Evolutionary conservation across 2,797 vertebrate species (phyloP), one percentile per base, ranked within the genome.

Genomic region (Parauchenoglanis ngamensis): DNA sequence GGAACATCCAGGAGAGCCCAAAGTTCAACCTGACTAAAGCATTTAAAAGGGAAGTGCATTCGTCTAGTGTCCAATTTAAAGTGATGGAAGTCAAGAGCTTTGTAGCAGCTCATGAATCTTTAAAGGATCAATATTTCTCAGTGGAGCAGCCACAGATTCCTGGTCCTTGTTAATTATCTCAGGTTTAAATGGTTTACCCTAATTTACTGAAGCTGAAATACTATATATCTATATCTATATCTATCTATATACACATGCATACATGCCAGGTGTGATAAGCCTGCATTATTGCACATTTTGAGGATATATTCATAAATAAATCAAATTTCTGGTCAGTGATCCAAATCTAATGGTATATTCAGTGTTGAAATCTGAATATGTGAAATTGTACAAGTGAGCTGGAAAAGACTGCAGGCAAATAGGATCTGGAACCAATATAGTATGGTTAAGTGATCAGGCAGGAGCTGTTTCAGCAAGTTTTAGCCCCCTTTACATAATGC

Each of bases 1-100:
- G 65, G 85, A 86, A 90, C 85, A 89, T 89, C 77, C 84, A 85
- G 68, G 12, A 85, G 75, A 88, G 68, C 85, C 54, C 80, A 86
- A 82, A 91, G 77, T 87, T 77, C 68, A 84, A 81, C 85, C 31
- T 84, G 80, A 61, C 83, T 84, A 90, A 89, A 88, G 78, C 88
- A 82, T 80, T 80, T 73, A 79, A 86, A 83, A 83, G 82, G 87
- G 83, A 89, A 90, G 83, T 75, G 87, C 87, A 91, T 91, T 89
- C 83, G 92, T 92, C 92, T 93, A 89, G 92, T 93, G 92, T 93
- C 94, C 93, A 93, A 90, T 88, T 91, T 89, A 89, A 92, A 90
- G 89, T 54, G 88, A 91, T 87, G 86, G 75, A 89, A 88, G 87
- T 90, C 85, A 70, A 77, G 83, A 89, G 85, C 88, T 90, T 81